phyloP scores from a whole-genome alignment of 2,113 vertebrate genomes.

The Anhinga anhinga region DNA sequence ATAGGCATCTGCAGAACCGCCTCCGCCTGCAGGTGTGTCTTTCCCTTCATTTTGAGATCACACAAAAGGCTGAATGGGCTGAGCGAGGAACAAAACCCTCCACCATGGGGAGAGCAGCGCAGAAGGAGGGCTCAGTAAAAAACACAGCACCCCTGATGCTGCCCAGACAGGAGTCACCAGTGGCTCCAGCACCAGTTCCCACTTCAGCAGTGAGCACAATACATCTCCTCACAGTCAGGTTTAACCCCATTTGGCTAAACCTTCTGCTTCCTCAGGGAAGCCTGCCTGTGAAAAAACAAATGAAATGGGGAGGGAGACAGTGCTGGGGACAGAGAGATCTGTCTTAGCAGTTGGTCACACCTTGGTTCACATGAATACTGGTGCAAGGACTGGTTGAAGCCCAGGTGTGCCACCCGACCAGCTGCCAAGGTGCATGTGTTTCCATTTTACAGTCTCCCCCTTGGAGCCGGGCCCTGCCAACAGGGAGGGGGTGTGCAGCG shows the following conservation, averaged over 20 bases:
- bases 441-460: neutral
- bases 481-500: no score
- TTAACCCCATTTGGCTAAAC: neutral
- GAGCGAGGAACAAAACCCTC: neutral
- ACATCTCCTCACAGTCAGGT: neutral
- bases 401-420: neutral
- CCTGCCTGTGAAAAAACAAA: neutral
- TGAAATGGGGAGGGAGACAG: neutral
- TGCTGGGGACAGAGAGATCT: neutral
- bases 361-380: neutral
- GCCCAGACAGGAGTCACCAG: neutral
- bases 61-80: neutral
- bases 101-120: fast-evolving
- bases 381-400: neutral
- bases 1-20: neutral
- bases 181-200: neutral
- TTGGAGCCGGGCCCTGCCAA: neutral
- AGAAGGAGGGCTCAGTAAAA: neutral
- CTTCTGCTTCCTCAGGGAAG: neutral
- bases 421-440: fast-evolving
- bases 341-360: neutral
- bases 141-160: neutral
- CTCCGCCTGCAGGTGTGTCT: neutral
- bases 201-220: neutral
- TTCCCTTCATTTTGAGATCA: neutral